These are phyloP conservation scores for Galeopterus variegatus DNA, from an alignment of 2,113 vertebrate genomes.

Conservation along the genomic window DNA sequence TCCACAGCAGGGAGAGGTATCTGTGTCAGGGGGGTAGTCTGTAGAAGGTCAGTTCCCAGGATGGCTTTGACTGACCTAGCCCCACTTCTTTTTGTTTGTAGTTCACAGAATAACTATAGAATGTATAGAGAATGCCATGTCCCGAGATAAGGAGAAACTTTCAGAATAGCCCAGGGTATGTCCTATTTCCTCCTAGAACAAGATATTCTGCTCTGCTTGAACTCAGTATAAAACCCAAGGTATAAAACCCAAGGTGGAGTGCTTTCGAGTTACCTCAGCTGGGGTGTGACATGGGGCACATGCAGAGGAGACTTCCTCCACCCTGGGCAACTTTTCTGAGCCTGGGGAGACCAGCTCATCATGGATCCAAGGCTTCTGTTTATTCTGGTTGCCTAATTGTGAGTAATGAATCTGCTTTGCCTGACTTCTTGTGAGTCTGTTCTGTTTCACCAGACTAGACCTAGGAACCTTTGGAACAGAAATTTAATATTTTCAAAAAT, in stretches of 20 bases:
- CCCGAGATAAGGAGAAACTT: not conserved
- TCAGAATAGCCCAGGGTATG: not conserved
- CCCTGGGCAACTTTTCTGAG: not conserved
- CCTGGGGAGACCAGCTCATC: not conserved
- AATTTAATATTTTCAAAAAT: not conserved
- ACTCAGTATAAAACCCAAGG: not conserved
- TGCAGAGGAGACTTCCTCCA: no score
- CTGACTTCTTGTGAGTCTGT: not conserved
- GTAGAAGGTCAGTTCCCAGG: not conserved
- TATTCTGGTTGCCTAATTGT: not conserved
- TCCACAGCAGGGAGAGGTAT: no score
- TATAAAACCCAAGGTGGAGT: not conserved
- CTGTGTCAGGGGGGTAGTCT: no score
- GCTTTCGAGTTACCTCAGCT: no score
- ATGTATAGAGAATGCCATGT: not conserved
- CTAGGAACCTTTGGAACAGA: not conserved
- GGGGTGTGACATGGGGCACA: not conserved
- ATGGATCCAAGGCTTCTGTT: not conserved
- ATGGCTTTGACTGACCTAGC: fast-evolving
- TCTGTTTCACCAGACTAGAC: not conserved
- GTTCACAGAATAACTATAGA: not conserved
- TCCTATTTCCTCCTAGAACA: not conserved
- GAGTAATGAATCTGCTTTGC: not conserved
- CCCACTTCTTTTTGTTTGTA: not conserved
- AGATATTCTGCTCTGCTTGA: not conserved